Percentiles rank a stretch among this genome's conserved stretches.
Evolutionary conservation across 2,797 vertebrate species (phyloP).

Genomic region (Danio aesculapii): DNA sequence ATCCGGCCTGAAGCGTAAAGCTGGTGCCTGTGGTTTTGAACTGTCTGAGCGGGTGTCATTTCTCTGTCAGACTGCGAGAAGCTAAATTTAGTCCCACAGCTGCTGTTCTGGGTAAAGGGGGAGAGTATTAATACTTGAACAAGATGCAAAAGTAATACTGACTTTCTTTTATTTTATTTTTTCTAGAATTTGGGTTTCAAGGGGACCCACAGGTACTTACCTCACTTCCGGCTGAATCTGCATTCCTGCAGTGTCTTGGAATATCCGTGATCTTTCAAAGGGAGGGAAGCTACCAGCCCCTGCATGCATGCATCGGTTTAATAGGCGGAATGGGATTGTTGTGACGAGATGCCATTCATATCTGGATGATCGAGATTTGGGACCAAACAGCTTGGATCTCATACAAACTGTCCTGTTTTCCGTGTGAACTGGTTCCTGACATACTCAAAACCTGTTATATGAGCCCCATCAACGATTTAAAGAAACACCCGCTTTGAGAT

Average conservation of each 20-base stretch:
- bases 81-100: conserved; percentile 72
- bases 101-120: conserved; percentile 62
- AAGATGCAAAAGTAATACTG: neutral
- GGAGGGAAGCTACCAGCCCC: conserved; percentile 16
- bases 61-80: conserved; percentile 61
- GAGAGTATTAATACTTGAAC: neutral
- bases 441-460: neutral
- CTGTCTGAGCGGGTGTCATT: conserved; percentile 36
- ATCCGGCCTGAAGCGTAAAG: neutral
- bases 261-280: conserved; percentile 6
- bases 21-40: neutral
- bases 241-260: conserved; percentile 2
- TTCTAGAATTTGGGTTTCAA: neutral
- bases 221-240: neutral
- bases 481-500: neutral
- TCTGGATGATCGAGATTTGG: conserved; percentile 31
- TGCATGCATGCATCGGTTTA: neutral
- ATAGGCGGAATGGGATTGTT: conserved; percentile 24
- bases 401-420: neutral
- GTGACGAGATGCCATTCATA: conserved; percentile 24
- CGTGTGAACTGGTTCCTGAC: neutral
- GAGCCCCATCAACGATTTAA: conserved; percentile 3
- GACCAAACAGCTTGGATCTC: neutral
- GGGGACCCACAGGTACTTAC: neutral
- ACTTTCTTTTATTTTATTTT: neutral